Evolutionary conservation across 2,888 invertebrate species (phyloP), one percentile per base, ranked within the genome.

Genomic region (Abscondita cerata): DNA sequence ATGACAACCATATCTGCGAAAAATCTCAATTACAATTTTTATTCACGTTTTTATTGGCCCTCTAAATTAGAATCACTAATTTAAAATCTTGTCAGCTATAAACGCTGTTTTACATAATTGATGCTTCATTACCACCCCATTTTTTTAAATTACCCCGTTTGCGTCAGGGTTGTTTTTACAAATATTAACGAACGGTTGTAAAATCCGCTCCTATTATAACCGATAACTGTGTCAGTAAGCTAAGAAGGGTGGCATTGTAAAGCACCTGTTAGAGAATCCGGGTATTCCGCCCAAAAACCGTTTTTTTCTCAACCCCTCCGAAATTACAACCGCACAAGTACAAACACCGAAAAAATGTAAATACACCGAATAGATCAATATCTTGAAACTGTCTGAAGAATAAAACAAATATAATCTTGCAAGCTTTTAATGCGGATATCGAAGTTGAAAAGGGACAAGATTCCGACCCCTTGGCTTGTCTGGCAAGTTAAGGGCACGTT

Each of bases 381-480:
- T 56, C 47, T 34, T 8, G 41, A 44, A 19, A 48, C 6, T 20
- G 20, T 19, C 40, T n/a, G 18, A 54, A 25, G 25, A 16, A 40
- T 52, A 60, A 62, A 56, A 47, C 38, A 58, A 53, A 54, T 19
- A 57, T 55, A 59, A 59, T 54, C 62, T 62, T 58, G 58, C 62
- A 62, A 54, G 48, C 57, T 33, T 13, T 44, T 19, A 62, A 62
- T 58, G 59, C 59, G 59, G 61, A 62, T 59, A 58, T 62, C 41
- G 50, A 62, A 46, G 56, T 50, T 40, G 57, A 55, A 52, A 52
- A 58, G 58, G 55, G 50, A 18, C 25, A 54, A 53, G 47, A 19
- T 55, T 53, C 36, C 51, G 52, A 59, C 57, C 67, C 59, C 58
- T n/a, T 67, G 48, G 56, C 60, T 65, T 62, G 67, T 67, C 67